Evolutionary conservation across 2,888 invertebrate genomes (phyloP).

Genomic region (Diachrysia chrysitis): DNA sequence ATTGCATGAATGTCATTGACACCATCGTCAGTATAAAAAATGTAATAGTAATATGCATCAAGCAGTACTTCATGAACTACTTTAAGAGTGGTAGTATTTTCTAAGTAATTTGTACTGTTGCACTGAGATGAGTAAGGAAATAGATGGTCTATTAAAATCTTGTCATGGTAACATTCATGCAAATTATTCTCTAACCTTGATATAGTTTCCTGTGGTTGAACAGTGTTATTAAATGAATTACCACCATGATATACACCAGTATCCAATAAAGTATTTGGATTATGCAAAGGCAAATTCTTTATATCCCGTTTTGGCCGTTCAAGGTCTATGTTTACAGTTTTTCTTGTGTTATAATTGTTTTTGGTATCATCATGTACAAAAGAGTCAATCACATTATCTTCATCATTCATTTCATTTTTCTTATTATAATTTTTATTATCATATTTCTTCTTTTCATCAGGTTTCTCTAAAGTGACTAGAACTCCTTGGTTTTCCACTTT

Average conservation of each 20-base stretch:
- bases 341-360: conserved; percentile 24
- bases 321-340: conserved; percentile 36
- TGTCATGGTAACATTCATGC: conserved; percentile 93
- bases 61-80: conserved; percentile 92
- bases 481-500: conserved; percentile 90
- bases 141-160: conserved; percentile 92
- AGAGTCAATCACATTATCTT: conserved; percentile 13
- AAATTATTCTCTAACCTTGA: conserved; percentile 95
- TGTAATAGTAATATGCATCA: conserved; percentile 96
- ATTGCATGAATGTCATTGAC: conserved; percentile 94
- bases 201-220: conserved; percentile 90
- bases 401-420: neutral
- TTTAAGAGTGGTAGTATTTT: conserved; percentile 90
- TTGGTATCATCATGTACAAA: conserved; percentile 21
- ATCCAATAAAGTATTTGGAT: conserved; percentile 90
- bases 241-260: conserved; percentile 94
- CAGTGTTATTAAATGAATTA: conserved; percentile 90
- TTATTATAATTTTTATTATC: conserved; percentile 21
- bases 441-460: conserved; percentile 60
- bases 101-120: conserved; percentile 91
- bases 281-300: conserved; percentile 73
- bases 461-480: conserved; percentile 81
- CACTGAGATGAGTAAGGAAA: conserved; percentile 92
- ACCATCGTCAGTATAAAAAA: conserved; percentile 96
- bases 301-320: conserved; percentile 74